Percentiles rank a stretch among this genome's conserved stretches.
phyloP scores from a whole-genome alignment of 1,140 invertebrate genomes.

The Bathynomus jamesi region DNA sequence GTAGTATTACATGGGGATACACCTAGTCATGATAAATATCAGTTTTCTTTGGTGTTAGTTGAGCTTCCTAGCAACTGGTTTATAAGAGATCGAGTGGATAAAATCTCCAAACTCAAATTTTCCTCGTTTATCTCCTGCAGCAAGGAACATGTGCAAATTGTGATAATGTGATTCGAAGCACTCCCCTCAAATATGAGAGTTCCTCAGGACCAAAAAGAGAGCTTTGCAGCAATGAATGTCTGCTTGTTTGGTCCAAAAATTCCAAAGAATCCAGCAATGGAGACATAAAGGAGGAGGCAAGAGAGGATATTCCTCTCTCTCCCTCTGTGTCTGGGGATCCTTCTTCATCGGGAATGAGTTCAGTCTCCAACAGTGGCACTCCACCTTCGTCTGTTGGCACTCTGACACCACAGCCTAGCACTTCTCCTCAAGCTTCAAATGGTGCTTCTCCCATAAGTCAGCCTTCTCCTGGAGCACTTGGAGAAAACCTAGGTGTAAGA shows the following conservation, averaged over 20 bases:
- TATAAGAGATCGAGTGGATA: too few species aligned
- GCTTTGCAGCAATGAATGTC: slow-evolving; percentile 31
- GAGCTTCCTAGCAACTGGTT: too few species aligned
- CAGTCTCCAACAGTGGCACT: not conserved
- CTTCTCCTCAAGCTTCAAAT: not conserved
- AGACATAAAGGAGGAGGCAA: slow-evolving; percentile 20
- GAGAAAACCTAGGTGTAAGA: too few species aligned
- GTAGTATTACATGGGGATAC: too few species aligned
- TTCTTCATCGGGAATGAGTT: not conserved
- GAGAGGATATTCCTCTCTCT: slow-evolving; percentile 26
- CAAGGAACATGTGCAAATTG: slow-evolving; percentile 70
- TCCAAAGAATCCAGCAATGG: not conserved
- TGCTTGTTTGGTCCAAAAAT: slow-evolving; percentile 10
- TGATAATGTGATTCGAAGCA: slow-evolving; percentile 62
- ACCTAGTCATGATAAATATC: too few species aligned
- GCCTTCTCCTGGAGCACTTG: too few species aligned
- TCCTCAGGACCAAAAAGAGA: slow-evolving; percentile 10
- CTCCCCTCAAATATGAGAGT: slow-evolving; percentile 23
- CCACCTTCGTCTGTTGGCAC: too few species aligned
- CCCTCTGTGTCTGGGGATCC: not conserved
- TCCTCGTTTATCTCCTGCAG: slow-evolving; percentile 19
- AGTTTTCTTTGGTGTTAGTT: too few species aligned
- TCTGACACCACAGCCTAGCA: not conserved
- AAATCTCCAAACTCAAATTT: too few species aligned
- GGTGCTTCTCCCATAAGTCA: not conserved